These are phyloP conservation scores for Podarcis lilfordi DNA, from an alignment of 2,797 vertebrate genomes.

Conservation along the genomic window DNA sequence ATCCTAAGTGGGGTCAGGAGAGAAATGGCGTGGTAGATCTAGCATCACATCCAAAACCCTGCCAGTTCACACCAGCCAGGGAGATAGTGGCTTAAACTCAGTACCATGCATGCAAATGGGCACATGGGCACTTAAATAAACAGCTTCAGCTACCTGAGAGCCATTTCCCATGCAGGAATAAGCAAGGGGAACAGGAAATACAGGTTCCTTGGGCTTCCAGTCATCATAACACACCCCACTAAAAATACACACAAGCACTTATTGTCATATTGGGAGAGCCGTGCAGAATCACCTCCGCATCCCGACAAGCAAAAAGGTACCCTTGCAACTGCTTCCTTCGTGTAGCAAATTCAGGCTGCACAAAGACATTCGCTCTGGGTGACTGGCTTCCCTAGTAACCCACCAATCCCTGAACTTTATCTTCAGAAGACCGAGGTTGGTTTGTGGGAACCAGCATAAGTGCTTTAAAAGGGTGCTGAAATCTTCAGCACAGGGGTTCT, in stretches of 20 bases:
- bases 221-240: too few species aligned
- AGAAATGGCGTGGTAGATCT: background rate
- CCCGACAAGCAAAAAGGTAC: too few species aligned
- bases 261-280: too few species aligned
- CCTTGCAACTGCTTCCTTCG: too few species aligned
- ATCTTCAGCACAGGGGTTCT: background rate
- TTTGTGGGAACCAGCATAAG: background rate
- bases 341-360: too few species aligned
- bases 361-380: too few species aligned
- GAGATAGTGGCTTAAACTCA: background rate
- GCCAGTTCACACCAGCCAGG: background rate
- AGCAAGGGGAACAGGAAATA: background rate
- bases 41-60: background rate
- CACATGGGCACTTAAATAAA: background rate
- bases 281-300: too few species aligned
- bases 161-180: background rate
- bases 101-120: background rate
- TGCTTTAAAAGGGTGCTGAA: background rate
- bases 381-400: background rate
- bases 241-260: too few species aligned
- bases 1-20: background rate
- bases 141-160: background rate
- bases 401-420: background rate
- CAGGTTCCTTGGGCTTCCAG: too few species aligned
- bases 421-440: background rate